Evolutionary conservation across 2,888 invertebrate species (phyloP).

Genomic region (Stegana nigrithorax): DNA sequence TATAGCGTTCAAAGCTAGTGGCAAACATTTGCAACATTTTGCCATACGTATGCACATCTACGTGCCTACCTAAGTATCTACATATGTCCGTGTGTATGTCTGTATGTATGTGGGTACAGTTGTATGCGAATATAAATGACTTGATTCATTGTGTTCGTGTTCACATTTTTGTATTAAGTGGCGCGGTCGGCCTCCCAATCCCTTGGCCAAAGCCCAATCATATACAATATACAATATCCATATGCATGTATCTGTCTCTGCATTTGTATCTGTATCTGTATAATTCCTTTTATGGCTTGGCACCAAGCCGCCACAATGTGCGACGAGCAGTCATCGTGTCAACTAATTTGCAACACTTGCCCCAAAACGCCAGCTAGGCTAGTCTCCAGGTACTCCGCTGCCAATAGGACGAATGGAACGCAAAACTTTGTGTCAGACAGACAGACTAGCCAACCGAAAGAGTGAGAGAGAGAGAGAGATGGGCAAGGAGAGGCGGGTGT

Average conservation of each 20-base stretch:
- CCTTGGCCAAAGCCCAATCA: no score
- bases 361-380: slow-evolving; percentile 11
- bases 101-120: no score
- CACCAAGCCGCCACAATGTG: background rate
- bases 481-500: background rate
- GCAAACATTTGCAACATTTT: no score
- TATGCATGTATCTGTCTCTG: background rate
- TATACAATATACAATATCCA: no score
- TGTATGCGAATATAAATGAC: slow-evolving; percentile 42
- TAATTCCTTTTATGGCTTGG: slow-evolving; percentile 3
- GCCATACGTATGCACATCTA: no score
- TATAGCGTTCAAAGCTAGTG: slow-evolving; percentile 46
- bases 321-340: slow-evolving; percentile 50
- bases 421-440: background rate
- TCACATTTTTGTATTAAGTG: slow-evolving; percentile 6
- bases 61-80: no score
- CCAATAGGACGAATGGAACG: background rate
- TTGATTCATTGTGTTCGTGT: slow-evolving; percentile 46
- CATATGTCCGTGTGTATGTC: no score
- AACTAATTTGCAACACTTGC: slow-evolving; percentile 66
- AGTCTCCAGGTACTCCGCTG: background rate
- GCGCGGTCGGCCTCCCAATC: no score
- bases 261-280: background rate
- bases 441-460: background rate
- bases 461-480: background rate